A percentile compares a stretch with the other conserved stretches of the same genome.
Conservation (phyloP, 2,888 invertebrate genomes). For the Drosophila meridionalis region DNA sequence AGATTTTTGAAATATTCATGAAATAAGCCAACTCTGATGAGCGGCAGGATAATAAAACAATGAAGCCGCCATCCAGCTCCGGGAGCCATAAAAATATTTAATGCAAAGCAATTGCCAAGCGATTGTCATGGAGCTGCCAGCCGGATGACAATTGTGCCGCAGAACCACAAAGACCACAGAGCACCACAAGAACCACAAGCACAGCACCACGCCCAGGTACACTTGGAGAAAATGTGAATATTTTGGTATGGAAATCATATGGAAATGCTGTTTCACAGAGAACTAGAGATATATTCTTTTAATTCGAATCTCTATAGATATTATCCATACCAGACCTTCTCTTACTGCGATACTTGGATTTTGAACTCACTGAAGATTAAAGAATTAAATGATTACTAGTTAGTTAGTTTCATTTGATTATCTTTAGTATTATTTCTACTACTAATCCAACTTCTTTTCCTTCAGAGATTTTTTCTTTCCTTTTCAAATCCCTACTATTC, state of each 20-base stretch:
- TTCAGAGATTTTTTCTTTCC: not conserved
- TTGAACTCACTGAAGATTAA: too few species aligned
- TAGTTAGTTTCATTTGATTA: too few species aligned
- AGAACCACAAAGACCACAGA: slow-evolving; percentile 14
- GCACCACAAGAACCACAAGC: slow-evolving; percentile 9
- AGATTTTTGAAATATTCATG: slow-evolving; percentile 78
- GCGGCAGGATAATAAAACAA: slow-evolving; percentile 73
- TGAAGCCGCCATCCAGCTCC: slow-evolving; percentile 63
- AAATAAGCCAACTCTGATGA: slow-evolving; percentile 53
- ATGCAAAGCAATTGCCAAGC: slow-evolving; percentile 54
- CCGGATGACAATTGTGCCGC: slow-evolving; percentile 66
- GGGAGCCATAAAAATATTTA: slow-evolving; percentile 79
- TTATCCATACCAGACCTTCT: not conserved
- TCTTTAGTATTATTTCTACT: not conserved
- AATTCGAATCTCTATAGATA: not conserved
- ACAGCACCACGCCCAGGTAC: slow-evolving; percentile 20
- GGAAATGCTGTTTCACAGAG: not conserved
- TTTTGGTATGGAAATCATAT: not conserved
- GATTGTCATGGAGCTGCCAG: slow-evolving; percentile 25
- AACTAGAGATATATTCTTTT: not conserved
- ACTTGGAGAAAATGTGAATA: not conserved
- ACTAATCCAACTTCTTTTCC: not conserved
- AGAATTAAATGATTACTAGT: too few species aligned
- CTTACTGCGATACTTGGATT: too few species aligned
- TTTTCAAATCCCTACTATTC: not conserved